phyloP scores from a whole-genome alignment of 2,797 vertebrate species.

The Xiphophorus birchmanni region DNA sequence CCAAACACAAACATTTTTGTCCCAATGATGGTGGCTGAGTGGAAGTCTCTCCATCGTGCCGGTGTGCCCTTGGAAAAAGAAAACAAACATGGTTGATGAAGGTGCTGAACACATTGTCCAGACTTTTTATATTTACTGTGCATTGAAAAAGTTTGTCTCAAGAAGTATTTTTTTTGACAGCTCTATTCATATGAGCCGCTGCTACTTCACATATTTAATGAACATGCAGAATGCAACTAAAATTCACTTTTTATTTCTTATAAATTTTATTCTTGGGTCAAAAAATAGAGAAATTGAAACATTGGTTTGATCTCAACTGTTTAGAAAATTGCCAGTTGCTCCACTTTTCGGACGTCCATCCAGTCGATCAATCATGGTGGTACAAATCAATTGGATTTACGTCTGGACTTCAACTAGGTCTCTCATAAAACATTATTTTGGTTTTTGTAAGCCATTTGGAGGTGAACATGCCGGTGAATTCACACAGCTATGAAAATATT shows the following conservation, averaged over 20 bases:
- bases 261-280: neutral
- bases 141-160: neutral
- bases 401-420: neutral
- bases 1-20: conserved; percentile 97
- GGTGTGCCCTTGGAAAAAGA: conserved; percentile 84
- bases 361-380: neutral
- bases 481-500: neutral
- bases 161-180: neutral
- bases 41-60: conserved; percentile 97
- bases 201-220: neutral
- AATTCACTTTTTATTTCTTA: neutral
- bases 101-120: neutral
- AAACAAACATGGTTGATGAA: neutral
- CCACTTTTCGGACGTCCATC: neutral
- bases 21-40: conserved; percentile 96
- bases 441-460: neutral
- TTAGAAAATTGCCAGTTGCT: neutral
- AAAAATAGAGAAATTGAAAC: neutral
- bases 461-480: neutral
- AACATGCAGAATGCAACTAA: neutral
- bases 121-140: neutral
- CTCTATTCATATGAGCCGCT: neutral
- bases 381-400: neutral
- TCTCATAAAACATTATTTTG: neutral
- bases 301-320: neutral